These are phyloP conservation scores for Polyergus mexicanus DNA, from an alignment of 1,140 invertebrate genomes.

Conservation along the genomic window DNA sequence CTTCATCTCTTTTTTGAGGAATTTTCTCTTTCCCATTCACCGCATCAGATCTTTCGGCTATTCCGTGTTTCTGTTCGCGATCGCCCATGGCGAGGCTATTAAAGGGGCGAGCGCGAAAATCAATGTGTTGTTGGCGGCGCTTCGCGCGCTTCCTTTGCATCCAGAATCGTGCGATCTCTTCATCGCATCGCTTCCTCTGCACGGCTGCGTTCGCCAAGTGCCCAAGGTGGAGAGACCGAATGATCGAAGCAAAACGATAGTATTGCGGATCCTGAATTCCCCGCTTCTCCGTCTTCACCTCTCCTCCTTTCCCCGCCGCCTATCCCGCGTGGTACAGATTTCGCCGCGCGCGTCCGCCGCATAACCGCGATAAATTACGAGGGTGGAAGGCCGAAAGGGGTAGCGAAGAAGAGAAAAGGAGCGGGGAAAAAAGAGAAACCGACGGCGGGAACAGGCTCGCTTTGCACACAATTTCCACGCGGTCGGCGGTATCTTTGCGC, in stretches of 20 bases:
- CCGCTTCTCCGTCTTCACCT: slow-evolving; percentile 39
- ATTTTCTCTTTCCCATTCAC: slow-evolving; percentile 18
- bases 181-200: slow-evolving; percentile 65
- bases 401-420: slow-evolving; percentile 49
- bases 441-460: slow-evolving; percentile 73
- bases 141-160: slow-evolving; percentile 64
- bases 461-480: slow-evolving; percentile 85
- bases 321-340: slow-evolving; percentile 70
- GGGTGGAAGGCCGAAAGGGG: slow-evolving; percentile 73
- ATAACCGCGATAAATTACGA: slow-evolving; percentile 81
- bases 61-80: slow-evolving; percentile 1
- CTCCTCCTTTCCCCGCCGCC: slow-evolving; percentile 21
- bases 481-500: slow-evolving; percentile 82
- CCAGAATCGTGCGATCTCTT: slow-evolving; percentile 68
- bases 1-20: neutral
- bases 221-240: slow-evolving; percentile 29
- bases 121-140: slow-evolving; percentile 8
- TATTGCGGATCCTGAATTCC: slow-evolving; percentile 47
- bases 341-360: slow-evolving; percentile 61
- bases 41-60: slow-evolving; percentile 11
- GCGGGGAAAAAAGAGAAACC: slow-evolving; percentile 59
- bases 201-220: neutral
- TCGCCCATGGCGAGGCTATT: too few species aligned
- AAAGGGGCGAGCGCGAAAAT: slow-evolving; percentile 55
- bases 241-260: slow-evolving; percentile 70